Conservation (phyloP, 2,888 invertebrate genomes). For the Serrognathus titanus region DNA sequence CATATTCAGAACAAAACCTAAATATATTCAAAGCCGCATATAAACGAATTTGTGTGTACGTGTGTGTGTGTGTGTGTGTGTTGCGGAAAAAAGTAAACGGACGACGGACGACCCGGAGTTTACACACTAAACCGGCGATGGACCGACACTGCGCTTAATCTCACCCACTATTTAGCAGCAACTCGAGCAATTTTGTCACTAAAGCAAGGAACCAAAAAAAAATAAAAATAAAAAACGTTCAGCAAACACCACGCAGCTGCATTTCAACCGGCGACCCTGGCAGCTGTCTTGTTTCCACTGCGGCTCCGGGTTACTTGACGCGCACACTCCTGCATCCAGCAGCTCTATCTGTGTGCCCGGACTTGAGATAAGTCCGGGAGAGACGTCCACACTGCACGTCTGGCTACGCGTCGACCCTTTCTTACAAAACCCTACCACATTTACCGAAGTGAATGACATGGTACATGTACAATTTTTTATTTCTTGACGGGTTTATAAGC, state of each 20-base stretch:
- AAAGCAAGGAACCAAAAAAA: constrained; percentile 1
- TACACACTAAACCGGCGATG: no score
- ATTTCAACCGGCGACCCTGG: constrained; percentile 34
- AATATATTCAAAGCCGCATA: no score
- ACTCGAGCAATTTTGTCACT: neutral
- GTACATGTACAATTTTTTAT: neutral
- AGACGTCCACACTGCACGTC: constrained; percentile 10
- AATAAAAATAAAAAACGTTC: constrained; percentile 3
- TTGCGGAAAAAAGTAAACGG: neutral
- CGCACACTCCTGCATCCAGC: constrained; percentile 44
- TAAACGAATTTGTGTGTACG: neutral
- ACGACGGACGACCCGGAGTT: neutral
- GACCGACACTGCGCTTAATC: neutral
- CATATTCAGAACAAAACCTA: no score
- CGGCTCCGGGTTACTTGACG: constrained; percentile 41
- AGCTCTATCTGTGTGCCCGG: constrained; percentile 42
- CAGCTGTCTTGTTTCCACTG: constrained; percentile 47
- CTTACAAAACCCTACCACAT: neutral
- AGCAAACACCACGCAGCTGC: constrained; percentile 11
- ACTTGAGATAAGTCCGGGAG: constrained; percentile 38
- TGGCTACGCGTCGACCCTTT: neutral
- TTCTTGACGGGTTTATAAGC: constrained; percentile 10
- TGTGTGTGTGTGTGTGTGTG: constrained; percentile 5
- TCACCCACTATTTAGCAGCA: neutral
- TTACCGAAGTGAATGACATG: no score